Evolutionary conservation across 2,113 vertebrate genomes (phyloP), one percentile per base, ranked within the genome.

Genomic region (Ctenomys sociabilis): DNA sequence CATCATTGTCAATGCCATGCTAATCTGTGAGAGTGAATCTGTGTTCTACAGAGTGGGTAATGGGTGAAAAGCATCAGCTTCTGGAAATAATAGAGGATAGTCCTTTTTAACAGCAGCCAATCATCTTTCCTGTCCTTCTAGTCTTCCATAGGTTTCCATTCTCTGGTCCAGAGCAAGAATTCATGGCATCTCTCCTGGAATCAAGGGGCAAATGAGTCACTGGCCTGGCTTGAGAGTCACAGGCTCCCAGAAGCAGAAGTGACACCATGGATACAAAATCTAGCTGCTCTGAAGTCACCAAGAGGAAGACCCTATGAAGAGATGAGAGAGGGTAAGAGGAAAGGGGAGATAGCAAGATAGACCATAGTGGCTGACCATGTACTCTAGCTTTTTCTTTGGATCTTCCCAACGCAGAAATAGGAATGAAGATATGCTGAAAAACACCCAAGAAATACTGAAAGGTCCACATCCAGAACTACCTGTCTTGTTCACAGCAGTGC

Each of bases 61-160:
- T 9, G 43, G 64, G 40, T 28, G 32, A 49, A 22, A 73, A 16
- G 14, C 1, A 14, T 37, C 5, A 21, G 37, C 30, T 81, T 52
- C 77, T 59, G 85, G 63, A 63, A 84, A 94, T 59, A 0, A 45
- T 54, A 45, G 68, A 57, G 16, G 37, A 28, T 0, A 16, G 12
- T 30, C 8, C 91, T 77, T 80, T 52, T 40, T 86, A 24, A 1
- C 8, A 30, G 32, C 0, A 0, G 21, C 2, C 9, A 16, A 11
- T 4, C 35, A n/a, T 75, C 16, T 40, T 37, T 40, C 28, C 49
- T 19, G 40, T 13, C 17, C 13, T 10, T 0, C 0, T 4, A 3
- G 11, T 52, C 52, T 30, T 22, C 52, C 1, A 7, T 45, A 88
- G 0, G 26, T 32, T 82, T 37, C 21, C 37, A 2, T 14, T 7